A percentile compares a stretch with the other conserved stretches of the same genome.
These are phyloP conservation scores for Brachionus angularis DNA, from an alignment of 1,140 invertebrate genomes.

Conservation along the genomic window DNA sequence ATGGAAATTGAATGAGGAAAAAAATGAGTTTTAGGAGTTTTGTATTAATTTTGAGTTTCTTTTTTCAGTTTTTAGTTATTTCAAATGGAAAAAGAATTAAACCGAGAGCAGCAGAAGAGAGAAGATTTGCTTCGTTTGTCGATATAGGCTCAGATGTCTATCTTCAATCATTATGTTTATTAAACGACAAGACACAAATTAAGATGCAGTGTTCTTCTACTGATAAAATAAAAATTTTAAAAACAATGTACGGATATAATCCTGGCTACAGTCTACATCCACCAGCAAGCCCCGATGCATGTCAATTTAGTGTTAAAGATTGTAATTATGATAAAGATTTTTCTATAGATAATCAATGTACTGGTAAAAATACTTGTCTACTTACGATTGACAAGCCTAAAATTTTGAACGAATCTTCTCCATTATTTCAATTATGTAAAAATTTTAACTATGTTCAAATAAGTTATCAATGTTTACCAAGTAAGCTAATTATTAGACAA, in stretches of 20 bases:
- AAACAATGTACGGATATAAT: conserved; percentile 37
- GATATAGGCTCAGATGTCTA: conserved; percentile 28
- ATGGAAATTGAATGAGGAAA: too few relatives aligned
- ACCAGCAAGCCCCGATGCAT: conserved; percentile 2
- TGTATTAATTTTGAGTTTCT: too few relatives aligned
- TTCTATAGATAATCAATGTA: conserved; percentile 23
- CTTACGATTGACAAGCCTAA: conserved; percentile 6
- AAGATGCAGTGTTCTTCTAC: conserved; percentile 22
- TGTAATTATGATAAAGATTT: conserved; percentile 42
- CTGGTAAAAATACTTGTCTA: conserved; percentile 22
- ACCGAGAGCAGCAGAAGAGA: too few relatives aligned
- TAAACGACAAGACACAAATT: conserved; percentile 24
- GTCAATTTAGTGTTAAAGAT: not conserved
- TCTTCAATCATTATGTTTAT: conserved; percentile 18
- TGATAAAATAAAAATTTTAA: conserved; percentile 31
- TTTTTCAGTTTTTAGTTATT: too few relatives aligned
- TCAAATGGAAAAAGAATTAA: too few relatives aligned
- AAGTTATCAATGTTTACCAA: conserved; percentile 43
- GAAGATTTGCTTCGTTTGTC: conserved; percentile 13
- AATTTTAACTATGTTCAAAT: conserved; percentile 36
- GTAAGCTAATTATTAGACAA: not conserved
- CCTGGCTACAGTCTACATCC: conserved; percentile 6
- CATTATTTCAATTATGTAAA: conserved; percentile 1
- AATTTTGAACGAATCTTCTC: conserved; percentile 28
- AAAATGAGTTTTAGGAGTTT: too few relatives aligned